phyloP scores from a whole-genome alignment of 2,797 vertebrate genomes.

The Gila robusta region DNA sequence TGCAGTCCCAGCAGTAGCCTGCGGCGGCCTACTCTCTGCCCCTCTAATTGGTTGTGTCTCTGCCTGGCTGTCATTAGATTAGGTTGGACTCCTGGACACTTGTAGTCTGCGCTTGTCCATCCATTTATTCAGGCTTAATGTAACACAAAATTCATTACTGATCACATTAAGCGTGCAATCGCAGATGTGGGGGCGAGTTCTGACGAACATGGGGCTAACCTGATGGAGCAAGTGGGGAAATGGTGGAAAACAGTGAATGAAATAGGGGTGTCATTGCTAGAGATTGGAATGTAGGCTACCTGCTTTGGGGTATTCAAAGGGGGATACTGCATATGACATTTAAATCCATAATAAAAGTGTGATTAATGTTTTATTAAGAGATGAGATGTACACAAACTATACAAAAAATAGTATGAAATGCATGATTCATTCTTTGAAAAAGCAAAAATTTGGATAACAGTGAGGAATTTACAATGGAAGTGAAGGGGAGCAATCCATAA shows the following conservation, averaged over 20 bases:
- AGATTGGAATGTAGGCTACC: background rate
- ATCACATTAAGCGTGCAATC: slow-evolving; percentile 90
- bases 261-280: slow-evolving; percentile 17
- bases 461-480: background rate
- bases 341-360: background rate
- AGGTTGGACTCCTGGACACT: slow-evolving; percentile 90
- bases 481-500: background rate
- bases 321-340: background rate
- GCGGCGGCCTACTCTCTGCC: slow-evolving; percentile 82
- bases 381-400: background rate
- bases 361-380: background rate
- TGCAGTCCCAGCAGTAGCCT: slow-evolving; percentile 88
- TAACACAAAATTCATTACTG: slow-evolving; percentile 94
- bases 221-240: slow-evolving; percentile 40
- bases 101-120: slow-evolving; percentile 90
- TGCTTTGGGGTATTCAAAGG: background rate
- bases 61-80: slow-evolving; percentile 95
- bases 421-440: background rate
- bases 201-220: slow-evolving; percentile 81
- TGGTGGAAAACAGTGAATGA: slow-evolving; percentile 36
- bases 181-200: slow-evolving; percentile 79
- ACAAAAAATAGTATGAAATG: background rate
- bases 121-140: slow-evolving; percentile 91
- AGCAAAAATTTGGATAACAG: background rate
- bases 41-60: slow-evolving; percentile 92